Evolutionary conservation across 2,888 invertebrate genomes (phyloP), one percentile per base, ranked within the genome.

Genomic region (Drosophila falleni): DNA sequence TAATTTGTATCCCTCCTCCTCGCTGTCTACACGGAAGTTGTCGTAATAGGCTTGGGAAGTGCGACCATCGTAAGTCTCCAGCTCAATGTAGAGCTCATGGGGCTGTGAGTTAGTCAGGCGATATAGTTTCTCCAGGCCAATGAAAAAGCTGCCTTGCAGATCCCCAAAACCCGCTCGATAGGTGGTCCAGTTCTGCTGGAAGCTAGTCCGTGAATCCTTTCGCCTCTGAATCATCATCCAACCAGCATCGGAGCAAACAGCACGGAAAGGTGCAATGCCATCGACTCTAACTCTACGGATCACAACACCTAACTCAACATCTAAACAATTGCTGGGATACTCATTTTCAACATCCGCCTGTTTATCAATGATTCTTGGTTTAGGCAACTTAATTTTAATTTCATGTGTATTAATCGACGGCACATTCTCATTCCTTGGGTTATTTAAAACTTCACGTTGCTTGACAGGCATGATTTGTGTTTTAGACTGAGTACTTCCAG

Each of bases 81-180:
- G 19, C 2, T 35, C 3, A 13, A 50, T 16, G 5, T n/a, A 4
- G 19, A 50, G 50, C 35, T 50, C 35, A 35, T 50, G 50, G 11
- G 19, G 35, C 19, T 50, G 50, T 1, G 35, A 13, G 13, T 6
- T 50, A 5, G 50, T 50, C 2, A 50, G 19, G 3, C 35, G 50
- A 35, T 50, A 19, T 9, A 50, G 31, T 15, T 50, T 50, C 19
- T 50, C 50, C 31, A 50, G 19, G 0, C 50, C 50, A 35, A 50
- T 50, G 23, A 50, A 50, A 9, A 35, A n/a, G 9, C n/a, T 50
- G 19, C 35, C 13, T 1, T n/a, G 2, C 1, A 50, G 19, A n/a
- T 50, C 23, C 0, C 50, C 50, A n/a, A 50, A 50, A 2, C 50
- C 50, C 1, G 13, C 1, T 0, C 50, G 11, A 35, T 50, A 50